Conservation (phyloP, 2,888 invertebrate species). For the Stratiomys singularior region DNA sequence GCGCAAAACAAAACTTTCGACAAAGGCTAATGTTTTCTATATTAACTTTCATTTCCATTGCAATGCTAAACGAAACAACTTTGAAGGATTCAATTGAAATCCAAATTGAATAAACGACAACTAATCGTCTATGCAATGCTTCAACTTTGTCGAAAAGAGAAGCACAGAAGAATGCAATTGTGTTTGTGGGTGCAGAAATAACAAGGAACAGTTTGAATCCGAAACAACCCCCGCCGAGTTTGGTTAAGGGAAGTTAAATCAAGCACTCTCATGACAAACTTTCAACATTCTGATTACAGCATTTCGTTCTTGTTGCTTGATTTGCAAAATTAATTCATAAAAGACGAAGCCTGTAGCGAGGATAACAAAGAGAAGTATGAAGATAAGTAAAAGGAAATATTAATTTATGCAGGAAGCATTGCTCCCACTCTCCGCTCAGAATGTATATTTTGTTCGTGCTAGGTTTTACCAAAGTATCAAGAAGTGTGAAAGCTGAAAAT, state of each 20-base stretch:
- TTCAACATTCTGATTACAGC: conserved; percentile 4
- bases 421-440: neutral
- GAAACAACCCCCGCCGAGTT: neutral
- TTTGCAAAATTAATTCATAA: neutral
- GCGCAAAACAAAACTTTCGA: too few species aligned
- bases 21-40: neutral
- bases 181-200: neutral
- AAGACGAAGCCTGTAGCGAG: neutral
- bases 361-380: neutral
- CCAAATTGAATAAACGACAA: conserved; percentile 5
- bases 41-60: neutral
- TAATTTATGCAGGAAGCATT: neutral
- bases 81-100: neutral
- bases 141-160: neutral
- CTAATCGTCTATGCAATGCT: conserved; percentile 11
- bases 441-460: too few species aligned
- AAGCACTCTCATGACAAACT: conserved; percentile 1
- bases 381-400: neutral
- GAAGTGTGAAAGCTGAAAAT: too few species aligned
- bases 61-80: neutral
- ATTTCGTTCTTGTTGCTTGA: neutral
- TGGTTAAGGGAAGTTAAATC: neutral
- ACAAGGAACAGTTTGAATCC: neutral
- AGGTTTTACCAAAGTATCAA: too few species aligned
- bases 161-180: neutral